phyloP scores from a whole-genome alignment of 2,113 vertebrate genomes.

The Mormyrus iriodes region DNA sequence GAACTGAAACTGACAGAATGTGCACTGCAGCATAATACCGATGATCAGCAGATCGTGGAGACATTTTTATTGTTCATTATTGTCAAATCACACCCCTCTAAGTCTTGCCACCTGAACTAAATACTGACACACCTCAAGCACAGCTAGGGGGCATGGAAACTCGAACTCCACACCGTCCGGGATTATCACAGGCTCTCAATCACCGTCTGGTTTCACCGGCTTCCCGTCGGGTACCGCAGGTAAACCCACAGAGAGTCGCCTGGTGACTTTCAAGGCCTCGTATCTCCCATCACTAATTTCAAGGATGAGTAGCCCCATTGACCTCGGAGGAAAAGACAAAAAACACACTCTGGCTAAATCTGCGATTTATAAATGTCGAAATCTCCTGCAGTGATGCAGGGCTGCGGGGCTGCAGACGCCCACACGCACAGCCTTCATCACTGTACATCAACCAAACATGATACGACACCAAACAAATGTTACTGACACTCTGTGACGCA shows the following conservation, averaged over 20 bases:
- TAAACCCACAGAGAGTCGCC: neutral
- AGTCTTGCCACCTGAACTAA: neutral
- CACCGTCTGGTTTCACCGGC: neutral
- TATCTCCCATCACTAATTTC: neutral
- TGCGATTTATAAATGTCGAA: neutral
- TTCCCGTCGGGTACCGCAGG: neutral
- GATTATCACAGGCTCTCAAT: neutral
- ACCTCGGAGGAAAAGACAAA: neutral
- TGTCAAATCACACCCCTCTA: neutral
- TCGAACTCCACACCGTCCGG: neutral
- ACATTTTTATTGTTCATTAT: neutral
- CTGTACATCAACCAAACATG: neutral
- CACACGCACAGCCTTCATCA: neutral
- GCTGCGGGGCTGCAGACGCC: neutral
- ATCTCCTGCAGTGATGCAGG: neutral
- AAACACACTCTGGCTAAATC: neutral
- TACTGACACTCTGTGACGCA: neutral
- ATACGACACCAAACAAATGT: neutral
- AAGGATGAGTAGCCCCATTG: neutral
- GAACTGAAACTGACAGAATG: neutral
- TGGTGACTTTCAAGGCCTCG: neutral
- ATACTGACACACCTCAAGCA: neutral
- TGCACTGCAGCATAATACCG: neutral
- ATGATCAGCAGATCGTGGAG: neutral
- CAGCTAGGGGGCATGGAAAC: neutral